phyloP scores from a whole-genome alignment of 2,797 vertebrate species.

The Erethizon dorsatum region DNA sequence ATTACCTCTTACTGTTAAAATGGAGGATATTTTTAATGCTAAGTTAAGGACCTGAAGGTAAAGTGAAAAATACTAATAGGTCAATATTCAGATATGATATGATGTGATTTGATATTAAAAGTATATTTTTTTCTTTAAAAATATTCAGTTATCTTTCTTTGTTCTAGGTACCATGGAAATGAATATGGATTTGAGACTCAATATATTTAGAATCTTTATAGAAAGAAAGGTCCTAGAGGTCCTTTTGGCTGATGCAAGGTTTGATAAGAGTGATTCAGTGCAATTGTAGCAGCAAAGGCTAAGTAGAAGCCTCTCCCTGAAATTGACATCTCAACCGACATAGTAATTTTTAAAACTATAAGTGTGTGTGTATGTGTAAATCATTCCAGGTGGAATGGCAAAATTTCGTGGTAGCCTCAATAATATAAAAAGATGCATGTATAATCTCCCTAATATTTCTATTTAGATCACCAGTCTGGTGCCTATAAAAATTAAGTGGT shows the following conservation, averaged over 20 bases:
- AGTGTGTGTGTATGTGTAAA: neutral
- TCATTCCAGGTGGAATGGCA: neutral
- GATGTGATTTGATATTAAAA: neutral
- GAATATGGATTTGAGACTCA: neutral
- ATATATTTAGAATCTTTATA: neutral
- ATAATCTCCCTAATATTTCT: neutral
- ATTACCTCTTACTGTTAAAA: neutral
- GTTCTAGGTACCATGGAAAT: neutral
- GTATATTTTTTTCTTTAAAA: neutral
- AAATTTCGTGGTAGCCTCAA: neutral
- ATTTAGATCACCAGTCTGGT: neutral
- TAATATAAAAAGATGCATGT: neutral
- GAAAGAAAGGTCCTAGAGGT: neutral
- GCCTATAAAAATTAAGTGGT: neutral
- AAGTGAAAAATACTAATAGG: neutral
- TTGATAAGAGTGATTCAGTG: neutral
- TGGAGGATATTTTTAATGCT: neutral
- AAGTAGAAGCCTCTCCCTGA: neutral
- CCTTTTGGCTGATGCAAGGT: neutral
- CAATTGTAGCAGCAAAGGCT: neutral
- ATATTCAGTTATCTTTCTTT: neutral
- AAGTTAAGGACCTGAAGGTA: neutral
- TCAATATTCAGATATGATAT: neutral
- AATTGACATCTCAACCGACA: neutral
- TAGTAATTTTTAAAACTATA: no score